A percentile compares a stretch with the other conserved stretches of the same genome.
Evolutionary conservation across 2,888 invertebrate species (phyloP).

Genomic region (Congeria kusceri): DNA sequence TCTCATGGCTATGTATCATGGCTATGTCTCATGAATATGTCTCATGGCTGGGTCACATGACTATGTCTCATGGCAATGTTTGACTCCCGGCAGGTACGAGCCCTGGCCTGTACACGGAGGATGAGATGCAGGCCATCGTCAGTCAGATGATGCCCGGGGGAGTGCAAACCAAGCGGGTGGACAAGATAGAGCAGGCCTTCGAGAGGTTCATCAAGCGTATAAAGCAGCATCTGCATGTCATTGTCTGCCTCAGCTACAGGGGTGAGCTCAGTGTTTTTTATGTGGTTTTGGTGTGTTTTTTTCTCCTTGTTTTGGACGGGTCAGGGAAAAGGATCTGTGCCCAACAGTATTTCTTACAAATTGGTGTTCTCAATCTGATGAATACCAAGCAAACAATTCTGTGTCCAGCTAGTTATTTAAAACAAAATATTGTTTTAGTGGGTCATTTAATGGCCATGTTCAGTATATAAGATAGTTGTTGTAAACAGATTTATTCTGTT

Average conservation of each 20-base stretch:
- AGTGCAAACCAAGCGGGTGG: slow-evolving; percentile 81
- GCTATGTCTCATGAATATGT: no score
- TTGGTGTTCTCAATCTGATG: neutral
- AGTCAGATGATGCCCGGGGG: slow-evolving; percentile 84
- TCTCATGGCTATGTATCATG: no score
- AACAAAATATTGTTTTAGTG: no score
- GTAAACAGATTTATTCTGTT: no score
- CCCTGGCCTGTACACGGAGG: slow-evolving; percentile 81
- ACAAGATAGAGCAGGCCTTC: slow-evolving; percentile 83
- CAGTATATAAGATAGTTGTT: no score
- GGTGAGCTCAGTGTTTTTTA: slow-evolving; percentile 61
- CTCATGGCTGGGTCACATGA: no score
- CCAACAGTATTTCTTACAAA: neutral
- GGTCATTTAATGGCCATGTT: no score
- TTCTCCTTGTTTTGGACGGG: no score
- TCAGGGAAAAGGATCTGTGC: neutral
- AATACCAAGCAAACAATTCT: neutral
- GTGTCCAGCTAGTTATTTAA: no score
- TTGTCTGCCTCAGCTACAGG: slow-evolving; percentile 81
- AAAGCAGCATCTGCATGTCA: slow-evolving; percentile 81
- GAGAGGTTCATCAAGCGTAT: slow-evolving; percentile 80
- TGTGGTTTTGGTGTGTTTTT: no score
- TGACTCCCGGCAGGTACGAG: slow-evolving; percentile 74
- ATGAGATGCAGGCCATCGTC: slow-evolving; percentile 82
- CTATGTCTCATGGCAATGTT: no score